Evolutionary conservation across 2,113 vertebrate species (phyloP), one percentile per base, ranked within the genome.

Genomic region (Manacus vitellinus): DNA sequence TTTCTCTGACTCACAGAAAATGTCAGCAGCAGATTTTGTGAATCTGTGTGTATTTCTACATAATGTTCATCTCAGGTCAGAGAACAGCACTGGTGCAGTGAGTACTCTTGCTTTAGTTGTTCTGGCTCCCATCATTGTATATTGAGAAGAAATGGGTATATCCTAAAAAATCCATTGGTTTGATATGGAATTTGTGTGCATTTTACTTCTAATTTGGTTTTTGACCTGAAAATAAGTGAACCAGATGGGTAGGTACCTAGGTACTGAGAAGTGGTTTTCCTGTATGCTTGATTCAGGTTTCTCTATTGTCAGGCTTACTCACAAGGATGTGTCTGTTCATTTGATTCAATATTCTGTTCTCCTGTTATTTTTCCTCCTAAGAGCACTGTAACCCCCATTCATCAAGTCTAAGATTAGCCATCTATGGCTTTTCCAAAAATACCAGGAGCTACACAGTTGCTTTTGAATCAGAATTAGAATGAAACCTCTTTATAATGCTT

Each of bases 401-500:
- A 90, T 91, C 58, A 94, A 84, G 67, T 83, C 27, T 72, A 89
- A 92, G 82, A 92, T 95, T 92, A 94, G 90, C 71, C 81, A 76
- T 92, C 59, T 93, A 78, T 2, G 30, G 82, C 33, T 96, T 94
- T 96, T 92, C 82, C 70, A 84, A 94, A 96, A 94, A 90, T 86
- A 95, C 31, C 33, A 74, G 91, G 90, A 88, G 39, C 58, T 70
- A 72, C 91, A 92, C 68, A 65, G 89, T 93, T 95, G 61, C 77
- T 84, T 77, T 86, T 96, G 89, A 94, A 85, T 91, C 59, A 91
- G 91, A 97, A 89, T 96, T 94, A 91, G 67, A 94, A 96, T 94
- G 76, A 89, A 96, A 96, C 87, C 35, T 94, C 58, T 90, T 94
- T 74, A 70, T 52, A 86, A 68, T 87, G 55, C 81, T 89, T 95